A percentile compares a stretch with the other conserved stretches of the same genome.
These are phyloP conservation scores for Sebastes nivosus DNA, from an alignment of 2,797 vertebrate species.

Conservation along the genomic window DNA sequence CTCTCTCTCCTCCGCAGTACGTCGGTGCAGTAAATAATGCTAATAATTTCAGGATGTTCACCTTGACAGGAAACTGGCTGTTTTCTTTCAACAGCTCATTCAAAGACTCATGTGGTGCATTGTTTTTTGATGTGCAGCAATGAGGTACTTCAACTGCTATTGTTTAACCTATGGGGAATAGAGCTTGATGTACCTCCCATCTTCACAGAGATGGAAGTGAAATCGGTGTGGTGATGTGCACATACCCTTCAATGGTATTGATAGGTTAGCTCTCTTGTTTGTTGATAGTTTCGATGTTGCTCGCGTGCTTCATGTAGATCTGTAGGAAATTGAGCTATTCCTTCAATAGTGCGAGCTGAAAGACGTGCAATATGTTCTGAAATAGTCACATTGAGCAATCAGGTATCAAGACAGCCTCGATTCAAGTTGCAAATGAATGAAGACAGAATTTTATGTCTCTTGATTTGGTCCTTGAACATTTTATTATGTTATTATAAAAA, in stretches of 20 bases:
- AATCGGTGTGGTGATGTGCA: conserved; percentile 36
- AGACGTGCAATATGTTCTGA: conserved; percentile 22
- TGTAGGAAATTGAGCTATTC: conserved; percentile 53
- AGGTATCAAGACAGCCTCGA: conserved; percentile 9
- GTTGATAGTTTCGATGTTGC: conserved; percentile 48
- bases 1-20: conserved; percentile 48
- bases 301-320: conserved; percentile 47
- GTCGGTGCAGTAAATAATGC: conserved; percentile 75
- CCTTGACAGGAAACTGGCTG: conserved; percentile 74
- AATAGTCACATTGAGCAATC: conserved; percentile 36
- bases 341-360: conserved; percentile 19
- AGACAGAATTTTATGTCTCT: conserved; percentile 24
- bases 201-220: conserved; percentile 67
- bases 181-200: conserved; percentile 60
- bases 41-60: conserved; percentile 76
- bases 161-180: conserved; percentile 80
- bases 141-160: conserved; percentile 68
- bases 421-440: conserved; percentile 38
- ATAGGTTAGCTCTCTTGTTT: conserved; percentile 59
- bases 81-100: conserved; percentile 74
- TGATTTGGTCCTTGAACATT: conserved; percentile 40
- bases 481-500: conserved; percentile 37
- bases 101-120: conserved; percentile 59
- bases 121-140: conserved; percentile 74
- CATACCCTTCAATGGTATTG: conserved; percentile 59